Conservation (phyloP, 2,113 vertebrate genomes). For the Chloropsis hardwickii region DNA sequence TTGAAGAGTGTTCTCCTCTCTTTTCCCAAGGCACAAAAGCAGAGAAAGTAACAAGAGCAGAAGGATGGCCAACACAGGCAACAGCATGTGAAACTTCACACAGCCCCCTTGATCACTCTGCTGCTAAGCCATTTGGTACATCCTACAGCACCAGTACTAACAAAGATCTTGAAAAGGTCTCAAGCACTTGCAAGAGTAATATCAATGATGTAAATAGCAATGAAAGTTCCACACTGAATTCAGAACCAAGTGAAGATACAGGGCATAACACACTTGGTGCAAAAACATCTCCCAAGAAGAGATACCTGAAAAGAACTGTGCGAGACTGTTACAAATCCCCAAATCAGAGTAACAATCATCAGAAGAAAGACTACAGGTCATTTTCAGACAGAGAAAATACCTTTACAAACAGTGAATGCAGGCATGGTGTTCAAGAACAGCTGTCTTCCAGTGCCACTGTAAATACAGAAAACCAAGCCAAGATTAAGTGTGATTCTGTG, state of each 20-base stretch:
- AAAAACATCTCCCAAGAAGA: conserved; percentile 59
- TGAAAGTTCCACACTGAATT: not conserved
- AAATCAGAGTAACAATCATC: not conserved
- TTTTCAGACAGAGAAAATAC: conserved; percentile 43
- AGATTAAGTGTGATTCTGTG: not conserved
- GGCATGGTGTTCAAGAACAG: conserved; percentile 45
- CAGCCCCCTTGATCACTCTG: not conserved
- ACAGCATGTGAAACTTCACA: not conserved
- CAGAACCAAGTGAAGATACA: not conserved
- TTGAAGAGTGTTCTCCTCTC: conserved; percentile 56
- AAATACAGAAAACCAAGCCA: conserved; percentile 51
- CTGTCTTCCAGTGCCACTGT: not conserved
- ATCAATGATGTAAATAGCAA: not conserved
- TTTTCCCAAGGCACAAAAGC: not conserved
- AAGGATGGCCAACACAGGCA: not conserved
- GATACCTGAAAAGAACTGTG: conserved; percentile 23
- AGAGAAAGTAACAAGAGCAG: not conserved
- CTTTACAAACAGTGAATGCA: not conserved
- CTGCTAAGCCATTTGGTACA: not conserved
- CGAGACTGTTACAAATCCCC: conserved; percentile 40
- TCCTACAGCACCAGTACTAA: not conserved
- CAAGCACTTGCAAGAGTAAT: not conserved
- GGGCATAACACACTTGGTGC: not conserved
- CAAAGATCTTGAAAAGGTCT: not conserved
- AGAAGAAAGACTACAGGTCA: conserved; percentile 22